Percentiles rank a stretch among this genome's conserved stretches.
These are phyloP conservation scores for Rhopalosiphum nymphaeae DNA, from an alignment of 2,888 invertebrate species.

Conservation along the genomic window DNA sequence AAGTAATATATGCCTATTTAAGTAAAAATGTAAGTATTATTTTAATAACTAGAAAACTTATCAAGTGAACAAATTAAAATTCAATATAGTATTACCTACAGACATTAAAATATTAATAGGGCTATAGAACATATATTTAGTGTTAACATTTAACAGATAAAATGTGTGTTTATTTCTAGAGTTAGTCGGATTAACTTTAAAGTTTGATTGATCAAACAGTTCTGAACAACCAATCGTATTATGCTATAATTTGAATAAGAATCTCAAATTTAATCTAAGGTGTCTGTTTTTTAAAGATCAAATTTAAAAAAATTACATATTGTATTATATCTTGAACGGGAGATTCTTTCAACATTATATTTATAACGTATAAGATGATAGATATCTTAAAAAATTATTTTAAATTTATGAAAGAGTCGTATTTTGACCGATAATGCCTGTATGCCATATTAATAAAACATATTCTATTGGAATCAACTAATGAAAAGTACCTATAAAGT, in stretches of 20 bases:
- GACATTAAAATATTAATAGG: neutral
- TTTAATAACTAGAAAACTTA: neutral
- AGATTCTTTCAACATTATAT: neutral
- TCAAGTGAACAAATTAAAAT: neutral
- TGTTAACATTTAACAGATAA: neutral
- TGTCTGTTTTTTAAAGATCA: neutral
- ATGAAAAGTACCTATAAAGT: neutral
- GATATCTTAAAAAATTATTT: neutral
- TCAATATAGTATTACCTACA: neutral
- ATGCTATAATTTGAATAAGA: neutral
- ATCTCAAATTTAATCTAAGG: neutral
- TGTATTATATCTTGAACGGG: neutral
- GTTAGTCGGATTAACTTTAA: neutral
- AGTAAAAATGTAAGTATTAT: neutral
- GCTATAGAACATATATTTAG: neutral
- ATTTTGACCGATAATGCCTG: neutral
- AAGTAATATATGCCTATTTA: too few relatives aligned
- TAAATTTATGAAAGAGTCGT: neutral
- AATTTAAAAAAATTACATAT: neutral
- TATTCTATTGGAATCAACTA: neutral
- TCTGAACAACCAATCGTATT: neutral
- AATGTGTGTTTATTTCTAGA: neutral
- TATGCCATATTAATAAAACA: neutral
- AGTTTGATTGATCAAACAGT: neutral
- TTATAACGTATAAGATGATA: neutral